Evolutionary conservation across 2,797 vertebrate species (phyloP), one percentile per base, ranked within the genome.

Genomic region (Pelodytes ibericus): DNA sequence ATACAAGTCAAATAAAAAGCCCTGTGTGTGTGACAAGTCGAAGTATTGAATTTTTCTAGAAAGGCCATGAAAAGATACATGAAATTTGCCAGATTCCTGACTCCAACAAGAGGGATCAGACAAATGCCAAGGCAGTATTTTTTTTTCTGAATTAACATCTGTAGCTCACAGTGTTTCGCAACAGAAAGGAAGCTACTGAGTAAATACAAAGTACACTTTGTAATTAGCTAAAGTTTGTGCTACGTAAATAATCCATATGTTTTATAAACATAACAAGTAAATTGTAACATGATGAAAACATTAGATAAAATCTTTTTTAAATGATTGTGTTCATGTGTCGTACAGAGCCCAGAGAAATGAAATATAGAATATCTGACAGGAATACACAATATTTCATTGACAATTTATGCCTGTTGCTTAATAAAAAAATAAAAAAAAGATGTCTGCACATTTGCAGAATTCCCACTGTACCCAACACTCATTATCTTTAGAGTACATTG

Each of bases 161-260:
- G 68, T 58, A 44, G 59, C 57, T 41, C 33, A 15, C 53, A 26
- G 33, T 39, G 53, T 71, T 58, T 71, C 33, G 22, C 56, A 71
- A 58, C 56, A 41, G 16, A 33, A 59, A 71, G 53, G 68, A 71
- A 71, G 68, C 56, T 24, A 44, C 68, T 71, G 33, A 44, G 53
- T 71, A 71, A 71, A 71, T 29, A 71, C 0, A 36, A 29, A 56
- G 33, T 27, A 58, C 41, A 36, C 47, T 57, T 41, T 41, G 68
- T 58, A 71, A 71, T 71, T 71, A 71, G 30, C 53, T 25, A 59
- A 71, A 27, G 68, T 22, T 31, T 59, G 53, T 59, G 33, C 53
- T 59, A 24, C 59, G 68, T 71, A 71, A 59, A 71, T 59, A 59
- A 59, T 70, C 67, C 31, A 70, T 71, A 71, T 71, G 68, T 41